Conservation (phyloP, 2,888 invertebrate genomes). For the Drosophila suboccidentalis region DNA sequence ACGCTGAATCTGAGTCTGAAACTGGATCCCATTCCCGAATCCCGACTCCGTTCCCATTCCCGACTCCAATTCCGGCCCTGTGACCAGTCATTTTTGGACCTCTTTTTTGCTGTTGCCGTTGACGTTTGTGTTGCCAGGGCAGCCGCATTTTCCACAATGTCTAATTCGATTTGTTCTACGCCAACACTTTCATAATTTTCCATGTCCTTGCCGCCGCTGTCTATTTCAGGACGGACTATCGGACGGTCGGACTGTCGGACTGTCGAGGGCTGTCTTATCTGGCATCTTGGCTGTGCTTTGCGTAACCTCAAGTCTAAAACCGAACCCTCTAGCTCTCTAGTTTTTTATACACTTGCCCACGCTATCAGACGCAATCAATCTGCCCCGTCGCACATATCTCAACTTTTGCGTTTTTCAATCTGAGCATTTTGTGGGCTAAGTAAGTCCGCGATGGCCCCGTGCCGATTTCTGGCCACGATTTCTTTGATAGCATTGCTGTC, state of each 20-base stretch:
- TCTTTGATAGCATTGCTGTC: conserved; percentile 33
- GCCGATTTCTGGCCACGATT: conserved; percentile 43
- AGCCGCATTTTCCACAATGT: conserved; percentile 72
- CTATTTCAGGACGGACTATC: conserved; percentile 38
- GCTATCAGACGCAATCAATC: conserved; percentile 83
- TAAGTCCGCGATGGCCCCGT: conserved; percentile 70
- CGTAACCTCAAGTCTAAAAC: conserved; percentile 65
- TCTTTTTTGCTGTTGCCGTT: conserved; percentile 32
- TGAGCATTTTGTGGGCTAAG: conserved; percentile 79
- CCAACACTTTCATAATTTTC: conserved; percentile 85
- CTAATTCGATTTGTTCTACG: conserved; percentile 85
- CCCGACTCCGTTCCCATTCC: neutral
- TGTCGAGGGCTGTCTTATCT: conserved; percentile 70
- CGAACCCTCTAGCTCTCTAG: conserved; percentile 35
- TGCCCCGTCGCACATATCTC: conserved; percentile 74
- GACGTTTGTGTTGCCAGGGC: conserved; percentile 44
- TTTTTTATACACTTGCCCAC: conserved; percentile 78
- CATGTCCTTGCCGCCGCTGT: conserved; percentile 67
- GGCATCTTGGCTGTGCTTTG: conserved; percentile 63
- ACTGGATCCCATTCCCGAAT: conserved; percentile 19
- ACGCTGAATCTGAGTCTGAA: conserved; percentile 35
- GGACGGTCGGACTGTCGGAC: too few relatives aligned
- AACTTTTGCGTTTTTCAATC: conserved; percentile 81
- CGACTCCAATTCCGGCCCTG: neutral
- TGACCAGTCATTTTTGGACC: conserved; percentile 3